Percentiles rank a stretch among this genome's conserved stretches.
phyloP scores from a whole-genome alignment of 1,140 invertebrate species.

The Panonychus citri region DNA sequence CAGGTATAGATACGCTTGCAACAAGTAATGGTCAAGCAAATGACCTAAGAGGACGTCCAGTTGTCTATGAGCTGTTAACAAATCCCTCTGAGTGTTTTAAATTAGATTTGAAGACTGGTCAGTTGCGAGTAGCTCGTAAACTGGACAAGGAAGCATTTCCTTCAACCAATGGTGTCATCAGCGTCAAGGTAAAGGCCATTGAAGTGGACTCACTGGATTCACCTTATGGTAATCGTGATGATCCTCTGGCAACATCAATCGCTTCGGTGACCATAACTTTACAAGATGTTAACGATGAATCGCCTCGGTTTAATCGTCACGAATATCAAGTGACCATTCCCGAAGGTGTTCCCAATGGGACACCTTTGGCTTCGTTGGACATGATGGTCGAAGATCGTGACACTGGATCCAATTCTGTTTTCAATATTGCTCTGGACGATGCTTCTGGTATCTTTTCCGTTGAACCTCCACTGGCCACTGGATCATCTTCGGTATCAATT shows the following conservation, averaged over 20 bases:
- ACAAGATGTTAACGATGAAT: slow-evolving; percentile 77
- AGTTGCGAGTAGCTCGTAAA: slow-evolving; percentile 53
- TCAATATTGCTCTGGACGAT: slow-evolving; percentile 36
- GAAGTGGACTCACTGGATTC: slow-evolving; percentile 27
- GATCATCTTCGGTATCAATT: slow-evolving; percentile 53
- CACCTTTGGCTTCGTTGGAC: slow-evolving; percentile 50
- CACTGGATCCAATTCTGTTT: slow-evolving; percentile 24
- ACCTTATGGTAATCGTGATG: slow-evolving; percentile 26
- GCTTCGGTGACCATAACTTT: slow-evolving; percentile 47
- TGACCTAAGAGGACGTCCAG: neutral
- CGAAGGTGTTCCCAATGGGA: slow-evolving; percentile 55
- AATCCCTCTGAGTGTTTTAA: slow-evolving; percentile 68
- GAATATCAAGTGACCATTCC: slow-evolving; percentile 47
- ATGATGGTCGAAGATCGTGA: slow-evolving; percentile 68
- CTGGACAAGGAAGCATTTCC: slow-evolving; percentile 54
- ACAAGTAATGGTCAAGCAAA: neutral
- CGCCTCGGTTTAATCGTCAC: slow-evolving; percentile 33
- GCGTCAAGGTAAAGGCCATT: slow-evolving; percentile 25
- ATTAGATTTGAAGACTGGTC: slow-evolving; percentile 46
- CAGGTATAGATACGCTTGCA: neutral
- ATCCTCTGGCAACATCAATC: slow-evolving; percentile 9
- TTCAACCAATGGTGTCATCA: slow-evolving; percentile 50
- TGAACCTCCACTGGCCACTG: slow-evolving; percentile 48
- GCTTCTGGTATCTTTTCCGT: slow-evolving; percentile 55
- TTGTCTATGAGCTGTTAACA: slow-evolving; percentile 19